Percentiles rank a stretch among this genome's conserved stretches.
These are phyloP conservation scores for Shinisaurus crocodilurus DNA, from an alignment of 2,113 vertebrate species.

Conservation along the genomic window DNA sequence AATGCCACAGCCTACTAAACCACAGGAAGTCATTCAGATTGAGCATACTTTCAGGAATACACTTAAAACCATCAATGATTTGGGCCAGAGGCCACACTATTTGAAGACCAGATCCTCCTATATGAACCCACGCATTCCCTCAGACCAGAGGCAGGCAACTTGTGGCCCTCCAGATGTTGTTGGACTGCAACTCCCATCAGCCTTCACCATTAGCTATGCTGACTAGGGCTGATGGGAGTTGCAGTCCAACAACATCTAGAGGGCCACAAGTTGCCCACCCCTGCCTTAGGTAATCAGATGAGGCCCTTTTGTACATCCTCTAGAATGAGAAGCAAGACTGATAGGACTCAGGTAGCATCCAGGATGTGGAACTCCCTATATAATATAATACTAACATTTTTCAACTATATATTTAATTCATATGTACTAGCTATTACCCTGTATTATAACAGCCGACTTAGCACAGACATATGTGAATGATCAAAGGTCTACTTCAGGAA, in stretches of 20 bases:
- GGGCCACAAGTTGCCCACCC: neutral
- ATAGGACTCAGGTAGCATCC: too few relatives aligned
- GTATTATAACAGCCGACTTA: neutral
- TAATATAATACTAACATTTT: too few relatives aligned
- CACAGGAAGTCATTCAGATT: neutral
- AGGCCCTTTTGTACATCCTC: neutral
- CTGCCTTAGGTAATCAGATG: neutral
- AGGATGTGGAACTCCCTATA: too few relatives aligned
- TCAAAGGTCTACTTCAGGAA: too few relatives aligned
- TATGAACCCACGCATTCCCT: neutral
- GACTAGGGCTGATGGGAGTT: neutral
- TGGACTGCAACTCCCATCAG: neutral
- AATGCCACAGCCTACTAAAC: neutral
- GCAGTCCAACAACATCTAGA: neutral
- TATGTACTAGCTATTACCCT: neutral
- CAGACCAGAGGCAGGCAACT: neutral
- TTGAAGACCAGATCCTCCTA: neutral
- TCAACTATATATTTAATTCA: neutral
- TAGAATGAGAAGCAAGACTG: too few relatives aligned
- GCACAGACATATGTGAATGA: too few relatives aligned
- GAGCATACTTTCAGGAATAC: neutral
- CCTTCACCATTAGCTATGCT: too few relatives aligned
- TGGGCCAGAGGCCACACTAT: neutral
- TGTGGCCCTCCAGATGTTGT: neutral
- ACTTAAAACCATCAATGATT: neutral